These are phyloP conservation scores for Melanostigma gelatinosum DNA, from an alignment of 2,113 vertebrate species.

Conservation along the genomic window DNA sequence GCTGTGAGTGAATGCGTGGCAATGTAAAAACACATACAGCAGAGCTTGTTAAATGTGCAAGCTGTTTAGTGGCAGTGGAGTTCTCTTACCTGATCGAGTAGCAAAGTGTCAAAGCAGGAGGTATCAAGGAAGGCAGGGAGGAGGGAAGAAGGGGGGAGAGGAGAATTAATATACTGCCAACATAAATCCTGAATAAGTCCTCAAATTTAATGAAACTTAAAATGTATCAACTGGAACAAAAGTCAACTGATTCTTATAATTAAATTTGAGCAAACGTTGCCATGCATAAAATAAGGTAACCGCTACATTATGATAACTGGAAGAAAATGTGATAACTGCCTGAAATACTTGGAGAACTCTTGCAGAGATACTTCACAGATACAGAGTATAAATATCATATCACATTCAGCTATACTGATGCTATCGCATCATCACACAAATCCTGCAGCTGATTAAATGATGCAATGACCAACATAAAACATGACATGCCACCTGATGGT, in stretches of 20 bases:
- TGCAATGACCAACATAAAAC: conserved; percentile 22
- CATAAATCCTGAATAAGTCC: background rate
- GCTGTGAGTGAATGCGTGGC: conserved; percentile 51
- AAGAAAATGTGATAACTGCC: background rate
- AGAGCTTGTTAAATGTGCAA: conserved; percentile 54
- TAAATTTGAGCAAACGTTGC: background rate
- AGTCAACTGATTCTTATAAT: background rate
- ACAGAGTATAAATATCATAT: background rate
- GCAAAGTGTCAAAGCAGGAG: conserved; percentile 27
- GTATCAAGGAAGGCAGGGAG: background rate
- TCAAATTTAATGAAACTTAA: background rate
- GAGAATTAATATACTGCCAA: conserved; percentile 21
- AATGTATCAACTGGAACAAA: background rate
- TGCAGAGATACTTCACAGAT: background rate
- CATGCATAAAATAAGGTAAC: background rate
- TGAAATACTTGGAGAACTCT: background rate
- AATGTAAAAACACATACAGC: conserved; percentile 33
- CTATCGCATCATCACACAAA: conserved; percentile 24
- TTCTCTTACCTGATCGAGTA: conserved; percentile 68
- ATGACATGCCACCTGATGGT: conserved; percentile 18
- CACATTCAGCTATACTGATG: background rate
- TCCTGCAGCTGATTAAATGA: conserved; percentile 18
- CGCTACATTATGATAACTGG: background rate
- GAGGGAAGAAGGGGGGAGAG: conserved; percentile 23
- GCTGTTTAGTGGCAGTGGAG: conserved; percentile 48